Conservation (phyloP, 2,797 vertebrate genomes). For the Sphenodon punctatus region DNA sequence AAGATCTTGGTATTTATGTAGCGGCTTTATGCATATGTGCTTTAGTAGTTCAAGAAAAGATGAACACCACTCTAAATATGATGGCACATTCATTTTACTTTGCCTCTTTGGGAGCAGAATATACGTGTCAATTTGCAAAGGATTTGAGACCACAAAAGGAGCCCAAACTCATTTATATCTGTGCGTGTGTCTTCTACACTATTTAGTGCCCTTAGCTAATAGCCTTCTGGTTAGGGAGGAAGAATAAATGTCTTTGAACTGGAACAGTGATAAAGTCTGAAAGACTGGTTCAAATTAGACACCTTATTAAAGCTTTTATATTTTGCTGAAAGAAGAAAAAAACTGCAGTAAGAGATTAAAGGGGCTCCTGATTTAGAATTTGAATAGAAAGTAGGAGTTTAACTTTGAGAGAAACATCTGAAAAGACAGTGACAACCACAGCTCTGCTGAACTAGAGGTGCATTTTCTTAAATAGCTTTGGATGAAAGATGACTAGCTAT, state of each 20-base stretch:
- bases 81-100: background rate
- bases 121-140: background rate
- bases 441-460: background rate
- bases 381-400: background rate
- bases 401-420: background rate
- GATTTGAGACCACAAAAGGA: background rate
- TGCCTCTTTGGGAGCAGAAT: fast-evolving
- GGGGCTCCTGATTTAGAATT: background rate
- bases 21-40: background rate
- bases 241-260: background rate
- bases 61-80: background rate
- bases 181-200: background rate
- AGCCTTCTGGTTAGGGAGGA: background rate
- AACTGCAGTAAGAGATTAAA: background rate
- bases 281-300: background rate
- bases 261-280: background rate
- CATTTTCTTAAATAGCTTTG: constrained; percentile 4
- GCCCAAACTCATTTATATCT: background rate
- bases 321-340: background rate
- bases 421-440: constrained; percentile 1
- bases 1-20: background rate
- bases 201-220: background rate
- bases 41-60: background rate
- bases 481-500: background rate
- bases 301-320: background rate